Percentiles rank a stretch among this genome's conserved stretches.
phyloP scores from a whole-genome alignment of 2,113 vertebrate genomes.

The Rhinolophus sinicus region DNA sequence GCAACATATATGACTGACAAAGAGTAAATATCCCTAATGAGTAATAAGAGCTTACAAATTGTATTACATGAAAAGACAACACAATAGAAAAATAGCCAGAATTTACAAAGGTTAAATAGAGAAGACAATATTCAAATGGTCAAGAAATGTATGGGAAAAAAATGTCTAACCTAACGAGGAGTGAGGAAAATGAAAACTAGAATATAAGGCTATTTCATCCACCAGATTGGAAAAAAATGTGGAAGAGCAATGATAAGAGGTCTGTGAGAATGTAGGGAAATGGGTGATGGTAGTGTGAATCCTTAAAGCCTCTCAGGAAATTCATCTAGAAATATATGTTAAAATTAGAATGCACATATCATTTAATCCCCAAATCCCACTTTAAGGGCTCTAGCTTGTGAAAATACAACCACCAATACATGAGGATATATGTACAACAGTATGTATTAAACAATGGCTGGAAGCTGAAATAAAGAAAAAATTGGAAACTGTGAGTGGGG shows the following conservation, averaged over 20 bases:
- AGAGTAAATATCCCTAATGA: neutral
- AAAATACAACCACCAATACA: neutral
- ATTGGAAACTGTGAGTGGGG: neutral
- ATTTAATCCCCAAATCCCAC: neutral
- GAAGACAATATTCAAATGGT: neutral
- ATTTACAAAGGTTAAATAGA: neutral
- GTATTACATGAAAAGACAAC: neutral
- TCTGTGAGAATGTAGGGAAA: neutral
- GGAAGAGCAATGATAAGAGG: neutral
- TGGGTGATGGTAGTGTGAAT: neutral
- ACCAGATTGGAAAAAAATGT: neutral
- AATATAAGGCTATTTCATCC: neutral
- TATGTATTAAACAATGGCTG: neutral
- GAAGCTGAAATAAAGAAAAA: neutral
- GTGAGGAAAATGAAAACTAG: conserved; percentile 7
- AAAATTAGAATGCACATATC: neutral
- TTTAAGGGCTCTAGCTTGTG: neutral
- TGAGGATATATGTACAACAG: neutral
- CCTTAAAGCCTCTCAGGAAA: neutral
- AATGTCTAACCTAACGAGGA: neutral
- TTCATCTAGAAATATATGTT: conserved; percentile 5
- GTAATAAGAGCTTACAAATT: neutral
- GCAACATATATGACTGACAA: neutral
- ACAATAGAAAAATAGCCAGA: neutral
- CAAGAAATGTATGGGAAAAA: neutral